Evolutionary conservation across 2,797 vertebrate species (phyloP).

Genomic region (Tenualosa thibaudeaui): DNA sequence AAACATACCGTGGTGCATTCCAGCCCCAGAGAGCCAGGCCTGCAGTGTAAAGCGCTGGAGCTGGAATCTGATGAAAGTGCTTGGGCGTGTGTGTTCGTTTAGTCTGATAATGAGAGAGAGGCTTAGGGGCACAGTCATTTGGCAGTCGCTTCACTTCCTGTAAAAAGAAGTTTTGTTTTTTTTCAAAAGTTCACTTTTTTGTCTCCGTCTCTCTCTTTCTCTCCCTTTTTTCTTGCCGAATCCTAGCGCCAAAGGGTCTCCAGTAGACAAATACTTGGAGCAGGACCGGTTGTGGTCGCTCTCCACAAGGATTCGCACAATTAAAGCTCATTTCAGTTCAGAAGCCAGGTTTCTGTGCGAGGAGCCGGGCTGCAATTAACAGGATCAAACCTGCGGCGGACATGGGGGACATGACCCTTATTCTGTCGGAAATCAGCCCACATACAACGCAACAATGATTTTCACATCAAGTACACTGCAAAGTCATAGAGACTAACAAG

Average conservation of each 20-base stretch:
- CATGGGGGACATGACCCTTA: slow-evolving; percentile 29
- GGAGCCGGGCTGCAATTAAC: slow-evolving; percentile 79
- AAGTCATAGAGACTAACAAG: not conserved
- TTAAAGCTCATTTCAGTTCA: slow-evolving; percentile 82
- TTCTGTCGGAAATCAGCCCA: not conserved
- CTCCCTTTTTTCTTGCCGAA: slow-evolving; percentile 56
- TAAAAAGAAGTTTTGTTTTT: slow-evolving; percentile 65
- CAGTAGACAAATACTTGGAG: slow-evolving; percentile 74
- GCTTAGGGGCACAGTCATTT: slow-evolving; percentile 83
- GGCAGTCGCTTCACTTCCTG: slow-evolving; percentile 86
- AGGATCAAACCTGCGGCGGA: slow-evolving; percentile 77
- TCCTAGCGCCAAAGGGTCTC: slow-evolving; percentile 66
- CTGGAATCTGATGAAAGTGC: slow-evolving; percentile 84
- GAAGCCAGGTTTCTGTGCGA: slow-evolving; percentile 69
- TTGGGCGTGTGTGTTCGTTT: slow-evolving; percentile 75
- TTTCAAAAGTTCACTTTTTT: slow-evolving; percentile 49
- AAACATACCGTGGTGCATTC: slow-evolving; percentile 80
- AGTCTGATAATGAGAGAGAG: slow-evolving; percentile 87
- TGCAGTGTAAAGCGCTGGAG: slow-evolving; percentile 39
- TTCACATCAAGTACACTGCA: slow-evolving; percentile 11
- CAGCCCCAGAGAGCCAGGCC: slow-evolving; percentile 66
- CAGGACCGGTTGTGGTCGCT: slow-evolving; percentile 77
- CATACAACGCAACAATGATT: not conserved
- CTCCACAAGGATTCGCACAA: slow-evolving; percentile 78
- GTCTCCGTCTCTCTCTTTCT: slow-evolving; percentile 62